Conservation (phyloP, 2,797 vertebrate species). For the Hemitrygon akajei region DNA sequence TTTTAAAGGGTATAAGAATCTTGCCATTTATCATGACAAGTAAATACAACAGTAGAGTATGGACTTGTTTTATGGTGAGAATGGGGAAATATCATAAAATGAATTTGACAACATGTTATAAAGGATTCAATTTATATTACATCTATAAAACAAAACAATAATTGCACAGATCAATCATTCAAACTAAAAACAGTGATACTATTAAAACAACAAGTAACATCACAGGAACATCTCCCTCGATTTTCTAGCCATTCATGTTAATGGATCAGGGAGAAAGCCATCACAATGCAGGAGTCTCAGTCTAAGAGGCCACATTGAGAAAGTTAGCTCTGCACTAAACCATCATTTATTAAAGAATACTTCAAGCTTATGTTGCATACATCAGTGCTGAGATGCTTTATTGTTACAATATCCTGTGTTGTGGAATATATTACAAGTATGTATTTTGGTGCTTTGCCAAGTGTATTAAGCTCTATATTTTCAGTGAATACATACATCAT, state of each 20-base stretch:
- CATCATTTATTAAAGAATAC: neutral
- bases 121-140: neutral
- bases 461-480: neutral
- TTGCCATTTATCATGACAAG: neutral
- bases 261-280: neutral
- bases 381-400: neutral
- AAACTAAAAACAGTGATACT: neutral
- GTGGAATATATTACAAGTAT: neutral
- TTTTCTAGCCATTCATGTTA: neutral
- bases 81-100: neutral
- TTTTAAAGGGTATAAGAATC: neutral
- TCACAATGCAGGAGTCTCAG: neutral
- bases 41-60: neutral
- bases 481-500: neutral
- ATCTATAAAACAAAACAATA: neutral
- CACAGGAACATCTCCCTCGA: neutral
- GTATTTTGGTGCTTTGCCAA: neutral
- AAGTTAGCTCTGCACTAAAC: neutral
- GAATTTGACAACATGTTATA: neutral
- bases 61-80: neutral
- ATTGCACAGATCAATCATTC: neutral
- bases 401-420: conserved; percentile 5
- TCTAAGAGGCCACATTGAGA: neutral
- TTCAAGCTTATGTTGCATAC: neutral
- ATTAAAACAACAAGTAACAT: neutral